A percentile compares a stretch with the other conserved stretches of the same genome.
These are phyloP conservation scores for Neotoxoptera formosana DNA, from an alignment of 1,140 invertebrate species.

Conservation along the genomic window DNA sequence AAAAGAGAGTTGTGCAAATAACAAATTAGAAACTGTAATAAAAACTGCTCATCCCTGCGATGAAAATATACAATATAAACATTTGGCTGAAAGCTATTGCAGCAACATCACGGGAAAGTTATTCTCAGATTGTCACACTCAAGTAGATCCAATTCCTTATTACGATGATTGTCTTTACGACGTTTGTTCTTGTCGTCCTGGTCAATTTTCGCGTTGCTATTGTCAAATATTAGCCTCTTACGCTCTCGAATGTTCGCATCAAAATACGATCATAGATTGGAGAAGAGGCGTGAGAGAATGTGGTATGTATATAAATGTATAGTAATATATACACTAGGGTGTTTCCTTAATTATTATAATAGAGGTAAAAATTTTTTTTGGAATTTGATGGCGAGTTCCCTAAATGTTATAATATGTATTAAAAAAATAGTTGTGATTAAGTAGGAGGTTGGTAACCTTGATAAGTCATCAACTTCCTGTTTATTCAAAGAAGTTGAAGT, in stretches of 20 bases:
- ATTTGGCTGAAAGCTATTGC: constrained; percentile 74
- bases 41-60: constrained; percentile 74
- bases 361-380: too few species aligned
- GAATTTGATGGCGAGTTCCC: too few species aligned
- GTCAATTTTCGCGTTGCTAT: constrained; percentile 70
- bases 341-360: too few species aligned
- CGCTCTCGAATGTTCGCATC: constrained; percentile 77
- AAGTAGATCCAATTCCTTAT: constrained; percentile 79
- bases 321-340: too few species aligned
- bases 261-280: constrained; percentile 79
- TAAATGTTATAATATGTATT: too few species aligned
- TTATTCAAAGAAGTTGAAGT: too few species aligned
- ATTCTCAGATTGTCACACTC: constrained; percentile 76
- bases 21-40: constrained; percentile 65
- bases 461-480: too few species aligned
- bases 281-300: constrained; percentile 79
- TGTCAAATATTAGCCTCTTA: constrained; percentile 84
- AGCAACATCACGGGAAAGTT: constrained; percentile 70
- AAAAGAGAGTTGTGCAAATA: constrained; percentile 71
- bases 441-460: too few species aligned
- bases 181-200: constrained; percentile 78
- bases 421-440: too few species aligned
- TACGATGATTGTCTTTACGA: constrained; percentile 86
- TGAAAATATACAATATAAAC: constrained; percentile 74
- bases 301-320: constrained; percentile 65